These are phyloP conservation scores for Perccottus glenii DNA, from an alignment of 2,113 vertebrate genomes.

Conservation along the genomic window DNA sequence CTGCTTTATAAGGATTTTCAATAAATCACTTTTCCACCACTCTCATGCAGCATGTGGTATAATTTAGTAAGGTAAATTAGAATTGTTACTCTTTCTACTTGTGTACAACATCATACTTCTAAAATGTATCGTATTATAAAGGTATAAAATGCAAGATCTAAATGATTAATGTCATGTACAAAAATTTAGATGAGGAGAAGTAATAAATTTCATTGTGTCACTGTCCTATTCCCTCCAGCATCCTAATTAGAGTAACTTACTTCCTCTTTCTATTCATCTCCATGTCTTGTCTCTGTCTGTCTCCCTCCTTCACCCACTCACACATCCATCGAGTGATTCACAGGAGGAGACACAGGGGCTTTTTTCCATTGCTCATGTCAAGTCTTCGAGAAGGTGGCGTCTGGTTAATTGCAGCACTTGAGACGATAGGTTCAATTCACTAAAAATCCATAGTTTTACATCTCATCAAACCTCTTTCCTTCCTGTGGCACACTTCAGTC, in stretches of 20 bases:
- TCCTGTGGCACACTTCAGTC: constrained; percentile 21
- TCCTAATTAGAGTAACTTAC: constrained; percentile 13
- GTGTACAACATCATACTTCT: too few species aligned
- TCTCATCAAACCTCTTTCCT: not conserved
- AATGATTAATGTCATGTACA: too few species aligned
- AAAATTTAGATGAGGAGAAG: too few species aligned
- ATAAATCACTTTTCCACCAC: not conserved
- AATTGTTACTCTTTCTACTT: too few species aligned
- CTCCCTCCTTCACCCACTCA: constrained; percentile 51
- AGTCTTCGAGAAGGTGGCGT: constrained; percentile 9
- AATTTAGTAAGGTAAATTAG: too few species aligned
- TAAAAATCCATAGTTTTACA: constrained; percentile 11
- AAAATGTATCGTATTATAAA: too few species aligned
- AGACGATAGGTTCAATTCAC: constrained; percentile 14
- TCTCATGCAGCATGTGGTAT: too few species aligned
- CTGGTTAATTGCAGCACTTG: constrained; percentile 26
- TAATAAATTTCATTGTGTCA: not conserved
- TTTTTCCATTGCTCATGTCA: not conserved
- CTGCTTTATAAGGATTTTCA: constrained; percentile 9
- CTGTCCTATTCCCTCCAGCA: constrained; percentile 19
- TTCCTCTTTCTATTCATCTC: constrained; percentile 22
- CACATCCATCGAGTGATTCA: constrained; percentile 38
- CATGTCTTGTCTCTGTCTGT: constrained; percentile 50
- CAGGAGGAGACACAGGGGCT: constrained; percentile 13
- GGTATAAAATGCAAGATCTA: too few species aligned